These are phyloP conservation scores for Drosophila aldrichi DNA, from an alignment of 2,888 invertebrate species.

Conservation along the genomic window DNA sequence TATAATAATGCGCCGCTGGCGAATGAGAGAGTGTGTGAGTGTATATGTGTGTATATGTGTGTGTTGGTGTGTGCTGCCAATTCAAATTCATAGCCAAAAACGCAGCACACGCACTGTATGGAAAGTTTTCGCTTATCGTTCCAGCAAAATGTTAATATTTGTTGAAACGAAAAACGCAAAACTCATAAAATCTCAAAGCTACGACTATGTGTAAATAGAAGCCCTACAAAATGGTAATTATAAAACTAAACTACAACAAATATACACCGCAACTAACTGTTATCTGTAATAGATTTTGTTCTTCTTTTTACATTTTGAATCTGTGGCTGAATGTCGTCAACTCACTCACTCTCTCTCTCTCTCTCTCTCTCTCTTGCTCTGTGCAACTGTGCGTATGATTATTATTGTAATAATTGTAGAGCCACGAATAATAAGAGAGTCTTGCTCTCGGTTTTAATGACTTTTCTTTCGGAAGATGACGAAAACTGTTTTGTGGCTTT, in stretches of 20 bases:
- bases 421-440: constrained; percentile 26
- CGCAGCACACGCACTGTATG: constrained; percentile 59
- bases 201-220: constrained; percentile 63
- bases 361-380: not conserved
- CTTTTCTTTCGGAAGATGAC: constrained; percentile 62
- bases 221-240: constrained; percentile 76
- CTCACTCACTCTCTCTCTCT: not conserved
- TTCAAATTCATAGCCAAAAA: constrained; percentile 66
- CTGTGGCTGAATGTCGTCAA: constrained; percentile 5
- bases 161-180: constrained; percentile 64
- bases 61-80: constrained; percentile 31
- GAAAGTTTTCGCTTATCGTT: constrained; percentile 75
- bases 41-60: not conserved
- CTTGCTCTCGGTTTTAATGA: constrained; percentile 60
- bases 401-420: constrained; percentile 71
- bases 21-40: not conserved
- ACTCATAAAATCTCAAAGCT: constrained; percentile 26
- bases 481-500: constrained; percentile 58
- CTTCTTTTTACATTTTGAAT: constrained; percentile 17
- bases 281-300: constrained; percentile 76
- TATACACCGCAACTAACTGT: constrained; percentile 25
- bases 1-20: constrained; percentile 73
- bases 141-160: constrained; percentile 79
- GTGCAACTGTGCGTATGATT: constrained; percentile 76
- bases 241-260: constrained; percentile 69